These are phyloP conservation scores for Lucinisca nassula DNA, from an alignment of 2,888 invertebrate genomes.

Conservation along the genomic window DNA sequence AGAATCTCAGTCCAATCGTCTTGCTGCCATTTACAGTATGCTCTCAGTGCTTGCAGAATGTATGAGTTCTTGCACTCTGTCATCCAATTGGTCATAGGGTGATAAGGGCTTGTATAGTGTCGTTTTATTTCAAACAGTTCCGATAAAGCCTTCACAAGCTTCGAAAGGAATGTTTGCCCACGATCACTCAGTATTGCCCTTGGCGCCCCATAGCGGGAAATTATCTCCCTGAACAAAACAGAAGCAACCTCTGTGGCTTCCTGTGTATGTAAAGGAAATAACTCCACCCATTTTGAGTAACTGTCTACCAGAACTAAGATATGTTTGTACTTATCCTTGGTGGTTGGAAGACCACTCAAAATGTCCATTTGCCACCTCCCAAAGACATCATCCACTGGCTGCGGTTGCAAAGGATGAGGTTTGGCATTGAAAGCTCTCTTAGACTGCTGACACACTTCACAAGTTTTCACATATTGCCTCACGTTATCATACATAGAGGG, in stretches of 20 bases:
- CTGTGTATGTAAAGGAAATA: not conserved
- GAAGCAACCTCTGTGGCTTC: not conserved
- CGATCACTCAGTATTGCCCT: constrained; percentile 38
- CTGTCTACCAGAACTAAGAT: constrained; percentile 62
- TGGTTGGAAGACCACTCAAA: constrained; percentile 43
- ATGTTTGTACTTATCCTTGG: constrained; percentile 53
- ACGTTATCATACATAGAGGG: constrained; percentile 66
- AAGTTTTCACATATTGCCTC: not conserved
- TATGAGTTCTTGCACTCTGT: constrained; percentile 63
- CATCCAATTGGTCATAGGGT: constrained; percentile 55
- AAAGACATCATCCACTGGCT: too few relatives aligned
- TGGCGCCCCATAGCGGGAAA: constrained; percentile 42
- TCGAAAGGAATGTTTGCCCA: constrained; percentile 47
- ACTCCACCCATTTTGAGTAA: constrained; percentile 53
- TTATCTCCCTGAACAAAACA: constrained; percentile 37
- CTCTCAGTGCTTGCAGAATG: constrained; percentile 58
- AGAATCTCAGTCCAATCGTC: constrained; percentile 55
- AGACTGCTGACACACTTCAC: not conserved
- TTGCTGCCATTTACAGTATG: constrained; percentile 52
- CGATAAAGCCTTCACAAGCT: constrained; percentile 42
- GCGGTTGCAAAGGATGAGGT: not conserved
- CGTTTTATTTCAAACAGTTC: constrained; percentile 43
- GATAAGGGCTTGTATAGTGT: constrained; percentile 48
- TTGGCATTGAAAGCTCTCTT: not conserved
- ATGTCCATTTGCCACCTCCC: too few relatives aligned